Percentiles rank a stretch among this genome's conserved stretches.
Evolutionary conservation across 2,888 invertebrate genomes (phyloP).

Genomic region (Drosophila greeni): DNA sequence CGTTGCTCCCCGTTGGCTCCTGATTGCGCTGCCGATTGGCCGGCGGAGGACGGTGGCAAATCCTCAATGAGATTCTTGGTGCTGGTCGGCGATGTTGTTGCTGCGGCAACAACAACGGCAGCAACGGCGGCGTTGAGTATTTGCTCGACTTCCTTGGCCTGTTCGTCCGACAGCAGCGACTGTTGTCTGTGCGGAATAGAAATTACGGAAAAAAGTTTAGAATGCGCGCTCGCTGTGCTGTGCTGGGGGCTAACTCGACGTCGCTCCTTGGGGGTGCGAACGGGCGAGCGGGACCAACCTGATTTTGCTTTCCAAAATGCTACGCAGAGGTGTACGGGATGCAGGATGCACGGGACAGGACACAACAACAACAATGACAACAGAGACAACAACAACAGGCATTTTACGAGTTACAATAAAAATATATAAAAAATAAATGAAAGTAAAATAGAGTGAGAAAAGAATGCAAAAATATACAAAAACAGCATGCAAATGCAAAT

Average conservation of each 20-base stretch:
- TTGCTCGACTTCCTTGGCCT: conserved; percentile 92
- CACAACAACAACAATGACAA: conserved; percentile 40
- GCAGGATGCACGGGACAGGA: conserved; percentile 39
- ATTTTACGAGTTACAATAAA: conserved; percentile 33
- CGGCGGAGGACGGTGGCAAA: conserved; percentile 44
- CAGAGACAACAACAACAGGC: conserved; percentile 38
- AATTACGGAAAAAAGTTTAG: conserved; percentile 9
- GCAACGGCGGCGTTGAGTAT: conserved; percentile 83
- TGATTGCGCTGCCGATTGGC: conserved; percentile 30
- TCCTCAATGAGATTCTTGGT: conserved; percentile 76
- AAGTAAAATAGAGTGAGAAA: conserved; percentile 36
- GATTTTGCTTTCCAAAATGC: conserved; percentile 91
- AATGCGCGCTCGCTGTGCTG: conserved; percentile 1
- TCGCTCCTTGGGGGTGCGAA: conserved; percentile 8
- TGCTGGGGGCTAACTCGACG: neutral
- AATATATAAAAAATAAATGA: conserved; percentile 40
- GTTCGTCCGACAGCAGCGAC: conserved; percentile 90
- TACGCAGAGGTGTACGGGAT: conserved; percentile 71
- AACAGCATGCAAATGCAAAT: conserved; percentile 12
- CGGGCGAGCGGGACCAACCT: conserved; percentile 82
- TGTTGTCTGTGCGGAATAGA: conserved; percentile 82
- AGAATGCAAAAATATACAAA: conserved; percentile 35
- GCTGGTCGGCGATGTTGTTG: conserved; percentile 73
- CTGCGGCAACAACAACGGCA: conserved; percentile 75
- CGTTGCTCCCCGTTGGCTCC: conserved; percentile 32